Evolutionary conservation across 2,888 invertebrate species (phyloP).

Genomic region (Luffia ferchaultella): DNA sequence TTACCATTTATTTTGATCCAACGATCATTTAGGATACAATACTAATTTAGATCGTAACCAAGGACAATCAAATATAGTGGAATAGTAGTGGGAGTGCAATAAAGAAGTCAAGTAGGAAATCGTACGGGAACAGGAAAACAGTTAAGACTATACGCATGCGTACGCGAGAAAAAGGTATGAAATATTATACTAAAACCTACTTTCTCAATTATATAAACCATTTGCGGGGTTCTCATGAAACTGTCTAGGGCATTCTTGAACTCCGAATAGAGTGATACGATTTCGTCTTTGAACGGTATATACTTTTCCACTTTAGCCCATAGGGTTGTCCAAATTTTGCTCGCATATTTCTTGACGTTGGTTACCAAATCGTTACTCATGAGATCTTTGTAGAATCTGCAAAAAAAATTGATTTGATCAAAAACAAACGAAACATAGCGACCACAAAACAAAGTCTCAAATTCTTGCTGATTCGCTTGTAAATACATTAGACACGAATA

Average conservation of each 20-base stretch:
- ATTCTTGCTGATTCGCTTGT: background rate
- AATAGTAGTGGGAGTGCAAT: too few relatives aligned
- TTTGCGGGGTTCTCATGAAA: constrained; percentile 49
- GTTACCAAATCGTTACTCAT: constrained; percentile 79
- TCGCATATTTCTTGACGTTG: constrained; percentile 79
- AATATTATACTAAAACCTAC: too few relatives aligned
- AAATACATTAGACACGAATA: too few relatives aligned
- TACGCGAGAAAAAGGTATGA: too few relatives aligned
- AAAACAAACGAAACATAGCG: background rate
- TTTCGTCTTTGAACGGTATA: constrained; percentile 53
- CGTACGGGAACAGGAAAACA: too few relatives aligned
- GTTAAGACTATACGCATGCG: too few relatives aligned
- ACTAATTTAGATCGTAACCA: too few relatives aligned
- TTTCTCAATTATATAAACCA: constrained; percentile 50
- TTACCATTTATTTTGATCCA: too few relatives aligned
- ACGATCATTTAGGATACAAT: too few relatives aligned
- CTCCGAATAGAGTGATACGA: constrained; percentile 42
- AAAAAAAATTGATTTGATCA: constrained; percentile 1
- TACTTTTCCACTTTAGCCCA: constrained; percentile 45
- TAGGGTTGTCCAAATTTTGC: constrained; percentile 65
- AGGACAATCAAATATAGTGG: too few relatives aligned
- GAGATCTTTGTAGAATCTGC: constrained; percentile 77
- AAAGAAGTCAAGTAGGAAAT: too few relatives aligned
- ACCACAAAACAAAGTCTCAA: background rate
- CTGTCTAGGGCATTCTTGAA: constrained; percentile 48